Evolutionary conservation across 2,888 invertebrate species (phyloP), one percentile per base, ranked within the genome.

Genomic region (Ommatoiulus sabulosus): DNA sequence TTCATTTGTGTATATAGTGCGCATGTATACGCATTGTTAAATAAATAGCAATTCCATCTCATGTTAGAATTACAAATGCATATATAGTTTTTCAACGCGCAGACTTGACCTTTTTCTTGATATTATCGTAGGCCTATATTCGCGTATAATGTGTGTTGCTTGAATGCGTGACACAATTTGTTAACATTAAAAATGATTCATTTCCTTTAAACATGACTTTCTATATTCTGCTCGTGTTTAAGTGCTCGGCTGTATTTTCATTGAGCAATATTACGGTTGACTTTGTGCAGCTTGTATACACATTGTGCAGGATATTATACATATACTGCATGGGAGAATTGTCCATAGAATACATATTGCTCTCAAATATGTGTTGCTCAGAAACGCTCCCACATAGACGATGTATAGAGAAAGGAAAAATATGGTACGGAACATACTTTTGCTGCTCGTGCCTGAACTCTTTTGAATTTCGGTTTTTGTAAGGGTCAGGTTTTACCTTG

Each of bases 51-150:
- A 72, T 72, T 72, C 72, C 72, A 72, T 24, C 24, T 72, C 4
- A 72, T 72, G 72, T 24, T 63, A 24, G 72, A 72, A 72, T 72
- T 72, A 72, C 24, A 72, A 24, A 72, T 72, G 24, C 8, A 72
- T 72, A 72, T 24, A 24, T 24, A 24, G 8, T 72, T 72, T 72
- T 72, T n/a, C 72, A 72, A n/a, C 72, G 7, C 24, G 72, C 72
- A 72, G 72, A 72, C 72, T 72, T 72, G 72, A 72, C 72, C 72
- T 72, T 72, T 72, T 72, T 72, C 72, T 72, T 72, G 72, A 72
- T 72, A n/a, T 72, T 72, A 72, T 72, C 72, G 72, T 24, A 72
- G 72, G 72, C 72, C 72, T 72, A 72, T 72, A 72, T 72, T 7
- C 8, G 20, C 72, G 24, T 72, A 72, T 72, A 72, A 72, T 72